Percentiles rank a stretch among this genome's conserved stretches.
phyloP scores from a whole-genome alignment of 1,140 invertebrate species.

The Potamilus streckersoni region DNA sequence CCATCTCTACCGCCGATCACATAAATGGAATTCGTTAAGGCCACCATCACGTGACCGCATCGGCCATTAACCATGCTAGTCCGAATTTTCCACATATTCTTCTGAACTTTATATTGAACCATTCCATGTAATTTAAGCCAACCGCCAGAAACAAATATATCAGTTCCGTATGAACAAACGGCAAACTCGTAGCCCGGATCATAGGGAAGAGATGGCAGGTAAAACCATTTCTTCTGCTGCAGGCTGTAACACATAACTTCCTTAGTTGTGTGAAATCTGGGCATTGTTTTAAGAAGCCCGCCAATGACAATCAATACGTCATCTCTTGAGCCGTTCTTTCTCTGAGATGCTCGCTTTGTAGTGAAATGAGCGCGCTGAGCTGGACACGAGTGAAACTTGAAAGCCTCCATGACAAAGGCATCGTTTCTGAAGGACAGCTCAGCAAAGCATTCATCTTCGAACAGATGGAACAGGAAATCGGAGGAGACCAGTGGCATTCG shows the following conservation, averaged over 20 bases:
- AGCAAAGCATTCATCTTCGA: conserved; percentile 21
- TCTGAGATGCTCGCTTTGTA: conserved; percentile 32
- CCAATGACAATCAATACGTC: conserved; percentile 49
- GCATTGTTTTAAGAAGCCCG: conserved; percentile 42
- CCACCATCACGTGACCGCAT: conserved; percentile 45
- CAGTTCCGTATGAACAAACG: conserved; percentile 44
- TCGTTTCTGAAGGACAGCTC: conserved; percentile 17
- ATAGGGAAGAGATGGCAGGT: conserved; percentile 55
- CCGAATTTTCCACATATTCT: conserved; percentile 51
- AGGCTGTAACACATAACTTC: conserved; percentile 57
- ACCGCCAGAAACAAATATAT: conserved; percentile 54
- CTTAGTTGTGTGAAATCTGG: conserved; percentile 51
- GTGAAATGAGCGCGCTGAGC: conserved; percentile 44
- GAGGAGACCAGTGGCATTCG: conserved; percentile 48
- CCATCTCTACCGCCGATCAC: conserved; percentile 44
- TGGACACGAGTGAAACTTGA: conserved; percentile 49
- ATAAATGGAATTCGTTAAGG: conserved; percentile 35
- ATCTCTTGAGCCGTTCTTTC: conserved; percentile 42
- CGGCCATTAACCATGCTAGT: conserved; percentile 43
- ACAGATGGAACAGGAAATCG: conserved; percentile 51
- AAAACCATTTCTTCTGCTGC: conserved; percentile 52
- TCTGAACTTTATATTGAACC: conserved; percentile 50
- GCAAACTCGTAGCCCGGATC: conserved; percentile 57
- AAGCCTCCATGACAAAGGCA: conserved; percentile 42
- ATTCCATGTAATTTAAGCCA: conserved; percentile 52